A percentile compares a stretch with the other conserved stretches of the same genome.
phyloP scores from a whole-genome alignment of 1,140 invertebrate genomes.

The Spodoptera litura region DNA sequence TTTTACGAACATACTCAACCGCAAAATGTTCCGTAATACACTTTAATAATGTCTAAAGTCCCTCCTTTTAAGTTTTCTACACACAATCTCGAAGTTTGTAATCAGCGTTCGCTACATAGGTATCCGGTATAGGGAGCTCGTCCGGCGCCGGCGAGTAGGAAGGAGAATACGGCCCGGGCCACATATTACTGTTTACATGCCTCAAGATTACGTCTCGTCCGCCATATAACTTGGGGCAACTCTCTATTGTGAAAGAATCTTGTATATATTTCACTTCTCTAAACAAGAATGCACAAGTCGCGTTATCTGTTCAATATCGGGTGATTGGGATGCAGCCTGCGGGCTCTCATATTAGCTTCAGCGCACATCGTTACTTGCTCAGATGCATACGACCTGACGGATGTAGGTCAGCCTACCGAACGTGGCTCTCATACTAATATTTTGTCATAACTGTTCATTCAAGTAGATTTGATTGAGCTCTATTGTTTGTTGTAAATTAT shows the following conservation, averaged over 20 bases:
- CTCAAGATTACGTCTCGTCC: slow-evolving; percentile 38
- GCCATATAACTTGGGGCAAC: slow-evolving; percentile 8
- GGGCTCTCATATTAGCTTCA: too few relatives aligned
- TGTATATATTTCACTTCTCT: slow-evolving; percentile 16
- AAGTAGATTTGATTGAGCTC: too few relatives aligned
- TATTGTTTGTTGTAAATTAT: too few relatives aligned
- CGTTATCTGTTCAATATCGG: background rate
- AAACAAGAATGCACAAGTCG: background rate
- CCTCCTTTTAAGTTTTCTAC: slow-evolving; percentile 30
- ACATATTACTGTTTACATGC: slow-evolving; percentile 48
- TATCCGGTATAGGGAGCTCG: slow-evolving; percentile 1
- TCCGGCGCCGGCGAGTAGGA: slow-evolving; percentile 2
- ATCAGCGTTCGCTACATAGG: slow-evolving; percentile 21
- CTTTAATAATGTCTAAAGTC: slow-evolving; percentile 26
- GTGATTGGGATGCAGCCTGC: too few relatives aligned
- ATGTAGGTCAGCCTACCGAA: background rate
- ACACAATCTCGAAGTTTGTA: slow-evolving; percentile 28
- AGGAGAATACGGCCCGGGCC: slow-evolving; percentile 12
- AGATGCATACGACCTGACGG: slow-evolving; percentile 4
- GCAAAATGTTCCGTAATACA: background rate
- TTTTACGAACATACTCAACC: background rate
- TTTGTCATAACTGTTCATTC: background rate
- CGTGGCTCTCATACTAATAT: slow-evolving; percentile 6
- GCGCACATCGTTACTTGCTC: background rate
- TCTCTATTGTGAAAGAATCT: slow-evolving; percentile 27